A percentile compares a stretch with the other conserved stretches of the same genome.
These are phyloP conservation scores for Phoxinus dragarum DNA, from an alignment of 2,797 vertebrate species.

Conservation along the genomic window DNA sequence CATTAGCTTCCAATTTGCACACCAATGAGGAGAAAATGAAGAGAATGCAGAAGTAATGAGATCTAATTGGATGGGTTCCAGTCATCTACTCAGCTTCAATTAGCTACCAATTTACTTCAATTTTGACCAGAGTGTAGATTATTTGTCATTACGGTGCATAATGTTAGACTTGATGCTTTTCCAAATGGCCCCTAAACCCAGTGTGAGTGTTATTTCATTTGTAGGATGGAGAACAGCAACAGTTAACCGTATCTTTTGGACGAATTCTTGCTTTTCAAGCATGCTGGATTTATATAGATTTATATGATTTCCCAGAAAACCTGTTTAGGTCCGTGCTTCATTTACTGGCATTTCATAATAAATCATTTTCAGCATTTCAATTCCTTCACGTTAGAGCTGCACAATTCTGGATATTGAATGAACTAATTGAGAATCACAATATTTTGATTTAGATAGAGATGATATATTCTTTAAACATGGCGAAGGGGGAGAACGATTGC, in stretches of 20 bases:
- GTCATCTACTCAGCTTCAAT: slow-evolving; percentile 57
- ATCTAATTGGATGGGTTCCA: slow-evolving; percentile 57
- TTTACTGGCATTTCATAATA: background rate
- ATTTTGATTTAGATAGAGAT: no score
- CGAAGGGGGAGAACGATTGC: no score
- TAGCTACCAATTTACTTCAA: slow-evolving; percentile 60
- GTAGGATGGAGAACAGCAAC: background rate
- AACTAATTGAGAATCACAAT: no score
- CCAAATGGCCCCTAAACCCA: slow-evolving; percentile 52
- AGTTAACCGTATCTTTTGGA: background rate
- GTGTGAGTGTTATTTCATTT: slow-evolving; percentile 40
- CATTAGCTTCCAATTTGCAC: slow-evolving; percentile 55
- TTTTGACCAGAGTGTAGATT: slow-evolving; percentile 52
- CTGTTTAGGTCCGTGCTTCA: background rate
- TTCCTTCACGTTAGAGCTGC: background rate
- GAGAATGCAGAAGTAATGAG: slow-evolving; percentile 54
- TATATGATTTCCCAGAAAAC: background rate
- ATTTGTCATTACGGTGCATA: slow-evolving; percentile 44
- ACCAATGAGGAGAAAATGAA: slow-evolving; percentile 49
- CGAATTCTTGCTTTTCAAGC: background rate
- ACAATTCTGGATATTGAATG: background rate
- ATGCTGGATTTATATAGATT: background rate
- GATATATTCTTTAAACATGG: no score
- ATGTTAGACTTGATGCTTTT: slow-evolving; percentile 48
- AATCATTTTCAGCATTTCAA: background rate